Evolutionary conservation across 2,797 vertebrate genomes (phyloP), one percentile per base, ranked within the genome.

Genomic region (Myotis pilosus): DNA sequence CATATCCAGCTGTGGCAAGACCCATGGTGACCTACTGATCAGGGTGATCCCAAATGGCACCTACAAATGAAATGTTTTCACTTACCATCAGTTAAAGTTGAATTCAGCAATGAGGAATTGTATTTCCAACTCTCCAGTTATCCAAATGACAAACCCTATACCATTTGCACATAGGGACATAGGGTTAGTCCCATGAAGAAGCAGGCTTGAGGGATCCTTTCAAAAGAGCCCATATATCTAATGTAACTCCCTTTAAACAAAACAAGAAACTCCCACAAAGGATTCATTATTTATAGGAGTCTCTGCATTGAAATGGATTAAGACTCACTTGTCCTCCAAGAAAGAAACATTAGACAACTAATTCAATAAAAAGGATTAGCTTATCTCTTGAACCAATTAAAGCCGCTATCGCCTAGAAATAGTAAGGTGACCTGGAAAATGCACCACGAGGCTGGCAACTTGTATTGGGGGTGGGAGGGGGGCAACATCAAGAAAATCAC

Each of bases 331-430:
- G 53, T 74, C 72, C 71, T 96, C 76, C 15, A 89, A 94, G 62
- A 94, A 94, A 94, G 76, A 92, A 93, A 85, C n/a, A 71, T 71
- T 74, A 88, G 84, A 95, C 84, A 90, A 90, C 44, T 82, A 71
- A 97, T 79, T 95, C 93, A 93, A 88, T 51, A 92, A 51, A 89
- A 94, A 92, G 84, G 57, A 95, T 95, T 91, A 66, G 44, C 75
- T 96, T 89, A 93, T 93, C 84, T 96, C 79, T 80, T 89, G 81
- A 93, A 71, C 74, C 81, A 95, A 75, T 94, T 93, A 92, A 75
- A 92, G 68, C n/a, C 84, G 74, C 87, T 66, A 49, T 80, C 64
- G 75, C 80, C 76, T 74, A 76, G 13, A 71, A 88, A 93, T 44
- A 81, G 23, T 83, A 74, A 92, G 12, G 5, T 53, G 53, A 20